A percentile compares a stretch with the other conserved stretches of the same genome.
phyloP scores from a whole-genome alignment of 2,113 vertebrate genomes.

The Fregata magnificens region DNA sequence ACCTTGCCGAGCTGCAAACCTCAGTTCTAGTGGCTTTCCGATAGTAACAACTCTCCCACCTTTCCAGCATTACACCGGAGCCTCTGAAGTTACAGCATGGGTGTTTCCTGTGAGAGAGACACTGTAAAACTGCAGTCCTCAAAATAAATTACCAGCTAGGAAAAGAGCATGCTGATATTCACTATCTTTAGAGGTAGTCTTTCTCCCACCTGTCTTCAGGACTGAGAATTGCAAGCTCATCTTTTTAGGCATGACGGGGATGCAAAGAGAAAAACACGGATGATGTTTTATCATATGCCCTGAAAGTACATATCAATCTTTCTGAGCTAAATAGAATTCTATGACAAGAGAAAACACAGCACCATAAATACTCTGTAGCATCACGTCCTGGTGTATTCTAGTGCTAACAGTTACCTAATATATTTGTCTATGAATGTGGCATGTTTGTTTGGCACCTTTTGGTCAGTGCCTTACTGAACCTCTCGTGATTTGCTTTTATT shows the following conservation, averaged over 20 bases:
- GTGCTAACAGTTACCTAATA: not conserved
- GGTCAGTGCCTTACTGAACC: not conserved
- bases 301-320: not conserved
- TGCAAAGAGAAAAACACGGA: not conserved
- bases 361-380: not conserved
- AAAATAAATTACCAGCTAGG: not conserved
- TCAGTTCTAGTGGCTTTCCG: not conserved
- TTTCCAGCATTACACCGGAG: fast-evolving
- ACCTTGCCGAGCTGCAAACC: not conserved
- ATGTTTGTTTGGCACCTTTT: not conserved
- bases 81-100: not conserved
- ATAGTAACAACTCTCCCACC: not conserved
- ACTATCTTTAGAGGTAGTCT: not conserved
- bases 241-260: not conserved
- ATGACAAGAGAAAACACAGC: not conserved
- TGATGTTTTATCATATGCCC: not conserved
- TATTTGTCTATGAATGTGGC: not conserved
- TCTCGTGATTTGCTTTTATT: not conserved
- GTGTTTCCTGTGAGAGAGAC: not conserved
- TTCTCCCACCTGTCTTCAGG: not conserved
- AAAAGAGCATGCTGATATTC: not conserved
- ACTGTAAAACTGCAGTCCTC: not conserved
- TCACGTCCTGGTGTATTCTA: fast-evolving
- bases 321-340: not conserved
- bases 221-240: not conserved